Conservation (phyloP, 1,140 invertebrate genomes). For the Mya arenaria region DNA sequence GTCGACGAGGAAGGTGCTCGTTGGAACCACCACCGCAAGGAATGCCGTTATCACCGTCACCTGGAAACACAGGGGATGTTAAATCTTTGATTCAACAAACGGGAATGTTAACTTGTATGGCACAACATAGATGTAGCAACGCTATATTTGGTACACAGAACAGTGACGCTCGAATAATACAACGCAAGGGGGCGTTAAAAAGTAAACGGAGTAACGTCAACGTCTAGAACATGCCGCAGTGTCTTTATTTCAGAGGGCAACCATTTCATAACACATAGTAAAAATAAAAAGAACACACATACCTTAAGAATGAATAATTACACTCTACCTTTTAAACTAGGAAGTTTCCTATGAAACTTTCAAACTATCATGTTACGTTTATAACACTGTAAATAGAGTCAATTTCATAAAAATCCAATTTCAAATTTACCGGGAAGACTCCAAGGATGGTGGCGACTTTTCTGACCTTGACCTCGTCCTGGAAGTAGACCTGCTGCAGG, state of each 20-base stretch:
- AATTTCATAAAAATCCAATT: not conserved
- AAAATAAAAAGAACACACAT: not conserved
- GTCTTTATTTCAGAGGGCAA: too few relatives aligned
- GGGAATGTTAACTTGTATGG: not conserved
- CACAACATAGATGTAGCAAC: not conserved
- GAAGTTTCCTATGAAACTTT: not conserved
- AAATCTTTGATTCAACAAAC: not conserved
- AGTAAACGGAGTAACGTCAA: not conserved
- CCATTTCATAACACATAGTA: not conserved
- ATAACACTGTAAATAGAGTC: not conserved
- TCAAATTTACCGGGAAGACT: conserved; percentile 27
- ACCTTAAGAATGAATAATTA: not conserved
- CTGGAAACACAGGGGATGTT: not conserved
- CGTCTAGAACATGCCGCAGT: too few relatives aligned
- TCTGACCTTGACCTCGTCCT: conserved; percentile 14
- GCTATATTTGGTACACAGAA: not conserved
- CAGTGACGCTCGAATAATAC: not conserved
- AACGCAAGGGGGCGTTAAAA: not conserved
- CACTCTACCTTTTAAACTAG: not conserved
- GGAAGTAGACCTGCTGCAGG: conserved; percentile 24
- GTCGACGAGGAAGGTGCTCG: conserved; percentile 1
- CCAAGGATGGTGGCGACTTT: conserved; percentile 40
- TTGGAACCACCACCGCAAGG: conserved; percentile 12
- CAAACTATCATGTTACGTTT: not conserved
- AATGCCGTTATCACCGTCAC: conserved; percentile 20